These are phyloP conservation scores for Leucania comma DNA, from an alignment of 2,888 invertebrate species.

Conservation along the genomic window DNA sequence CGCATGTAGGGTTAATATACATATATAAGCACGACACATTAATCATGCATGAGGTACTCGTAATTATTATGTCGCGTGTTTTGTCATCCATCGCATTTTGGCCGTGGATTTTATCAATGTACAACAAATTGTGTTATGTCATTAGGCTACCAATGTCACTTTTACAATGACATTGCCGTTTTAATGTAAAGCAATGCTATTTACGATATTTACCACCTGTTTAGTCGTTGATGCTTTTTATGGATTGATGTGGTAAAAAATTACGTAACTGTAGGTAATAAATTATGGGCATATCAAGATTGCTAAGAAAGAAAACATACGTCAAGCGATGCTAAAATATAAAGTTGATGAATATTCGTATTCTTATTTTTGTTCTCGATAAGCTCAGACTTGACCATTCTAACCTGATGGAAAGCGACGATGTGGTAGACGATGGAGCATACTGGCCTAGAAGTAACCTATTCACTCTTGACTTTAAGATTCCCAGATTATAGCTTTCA, in stretches of 20 bases:
- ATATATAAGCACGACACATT: constrained; percentile 62
- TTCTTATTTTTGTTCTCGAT: too few relatives aligned
- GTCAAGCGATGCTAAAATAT: background rate
- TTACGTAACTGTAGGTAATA: constrained; percentile 6
- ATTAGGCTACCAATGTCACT: constrained; percentile 69
- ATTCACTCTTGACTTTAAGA: too few relatives aligned
- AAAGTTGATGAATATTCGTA: background rate
- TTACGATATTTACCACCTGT: constrained; percentile 44
- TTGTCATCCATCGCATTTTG: constrained; percentile 80
- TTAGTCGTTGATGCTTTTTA: constrained; percentile 29
- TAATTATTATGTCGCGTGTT: constrained; percentile 86
- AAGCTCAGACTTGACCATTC: too few relatives aligned
- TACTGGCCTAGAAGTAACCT: too few relatives aligned
- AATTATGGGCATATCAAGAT: constrained; percentile 21
- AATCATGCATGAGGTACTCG: constrained; percentile 78
- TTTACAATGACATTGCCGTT: constrained; percentile 54
- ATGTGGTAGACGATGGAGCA: too few relatives aligned
- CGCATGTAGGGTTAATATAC: constrained; percentile 58
- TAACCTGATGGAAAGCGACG: too few relatives aligned
- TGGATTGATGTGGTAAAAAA: constrained; percentile 11
- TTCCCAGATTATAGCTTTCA: too few relatives aligned
- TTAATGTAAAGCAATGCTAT: constrained; percentile 37
- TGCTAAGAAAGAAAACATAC: constrained; percentile 10
- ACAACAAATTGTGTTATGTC: constrained; percentile 76
- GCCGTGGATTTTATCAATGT: constrained; percentile 80